These are phyloP conservation scores for Matsumyia berberina DNA, from an alignment of 2,888 invertebrate genomes.

Conservation along the genomic window DNA sequence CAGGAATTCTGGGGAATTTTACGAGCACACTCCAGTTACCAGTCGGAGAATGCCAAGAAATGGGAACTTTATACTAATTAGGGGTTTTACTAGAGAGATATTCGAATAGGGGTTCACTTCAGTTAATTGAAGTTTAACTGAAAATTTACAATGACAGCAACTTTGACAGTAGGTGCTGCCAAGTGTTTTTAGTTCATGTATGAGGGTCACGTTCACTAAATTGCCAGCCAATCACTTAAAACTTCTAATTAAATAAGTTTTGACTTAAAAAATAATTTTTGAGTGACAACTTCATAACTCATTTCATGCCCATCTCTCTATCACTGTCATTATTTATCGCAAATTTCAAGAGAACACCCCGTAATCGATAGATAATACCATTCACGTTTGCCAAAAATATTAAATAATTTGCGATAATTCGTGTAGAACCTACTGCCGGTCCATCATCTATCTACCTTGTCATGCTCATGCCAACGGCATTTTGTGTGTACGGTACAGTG, in stretches of 20 bases:
- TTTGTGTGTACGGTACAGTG: background rate
- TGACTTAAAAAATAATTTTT: background rate
- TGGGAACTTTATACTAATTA: slow-evolving; percentile 12
- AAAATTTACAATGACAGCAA: background rate
- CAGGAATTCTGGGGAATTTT: slow-evolving; percentile 6
- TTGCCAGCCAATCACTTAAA: background rate
- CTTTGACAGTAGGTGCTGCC: no score
- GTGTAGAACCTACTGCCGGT: background rate
- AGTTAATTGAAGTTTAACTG: background rate
- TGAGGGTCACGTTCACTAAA: no score
- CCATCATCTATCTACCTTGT: slow-evolving; percentile 20
- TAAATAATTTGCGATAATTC: slow-evolving; percentile 15
- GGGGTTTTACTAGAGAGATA: background rate
- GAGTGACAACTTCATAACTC: slow-evolving; percentile 11
- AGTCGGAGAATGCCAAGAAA: background rate
- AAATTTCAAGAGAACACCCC: background rate
- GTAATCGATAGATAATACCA: background rate
- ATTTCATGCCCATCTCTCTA: background rate
- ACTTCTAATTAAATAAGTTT: slow-evolving; percentile 3
- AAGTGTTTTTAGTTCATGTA: no score
- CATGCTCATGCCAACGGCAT: slow-evolving; percentile 24
- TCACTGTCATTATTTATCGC: slow-evolving; percentile 3
- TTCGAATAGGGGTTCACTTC: slow-evolving; percentile 1
- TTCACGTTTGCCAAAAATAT: background rate
- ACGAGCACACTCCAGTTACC: background rate